Evolutionary conservation across 2,888 invertebrate species (phyloP).

Genomic region (Heteromyza rotundicornis): DNA sequence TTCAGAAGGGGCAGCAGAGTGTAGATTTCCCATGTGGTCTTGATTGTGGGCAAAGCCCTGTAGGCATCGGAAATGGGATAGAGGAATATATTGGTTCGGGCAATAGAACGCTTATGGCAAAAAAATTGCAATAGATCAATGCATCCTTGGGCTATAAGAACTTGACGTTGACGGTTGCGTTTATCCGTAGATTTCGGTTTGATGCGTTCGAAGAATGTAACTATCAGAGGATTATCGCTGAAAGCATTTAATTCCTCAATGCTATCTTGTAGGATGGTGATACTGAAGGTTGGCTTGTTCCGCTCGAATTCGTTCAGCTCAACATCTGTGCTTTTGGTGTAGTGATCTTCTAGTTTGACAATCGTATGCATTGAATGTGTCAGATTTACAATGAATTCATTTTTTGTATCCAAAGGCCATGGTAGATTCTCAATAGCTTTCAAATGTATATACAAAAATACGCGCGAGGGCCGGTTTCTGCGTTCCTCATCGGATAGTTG

Average conservation of each 20-base stretch:
- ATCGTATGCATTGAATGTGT: slow-evolving; percentile 41
- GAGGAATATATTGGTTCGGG: slow-evolving; percentile 25
- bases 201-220: slow-evolving; percentile 43
- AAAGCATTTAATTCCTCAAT: slow-evolving; percentile 47
- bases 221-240: slow-evolving; percentile 45
- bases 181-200: neutral
- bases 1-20: slow-evolving; percentile 49
- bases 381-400: slow-evolving; percentile 46
- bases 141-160: slow-evolving; percentile 39
- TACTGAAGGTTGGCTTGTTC: slow-evolving; percentile 42
- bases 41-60: slow-evolving; percentile 20
- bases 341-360: slow-evolving; percentile 45
- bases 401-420: slow-evolving; percentile 1
- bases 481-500: too few relatives aligned
- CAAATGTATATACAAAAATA: slow-evolving; percentile 49
- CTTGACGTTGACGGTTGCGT: too few relatives aligned
- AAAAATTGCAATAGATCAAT: slow-evolving; percentile 43
- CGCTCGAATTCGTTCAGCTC: slow-evolving; percentile 37
- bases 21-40: slow-evolving; percentile 48
- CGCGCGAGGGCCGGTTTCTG: slow-evolving; percentile 24
- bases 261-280: slow-evolving; percentile 48
- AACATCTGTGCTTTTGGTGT: slow-evolving; percentile 44
- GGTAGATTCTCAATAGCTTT: slow-evolving; percentile 35
- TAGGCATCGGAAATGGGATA: neutral
- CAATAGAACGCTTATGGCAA: slow-evolving; percentile 39